Percentiles rank a stretch among this genome's conserved stretches.
Evolutionary conservation across 2,113 vertebrate species (phyloP).

Genomic region (Mus pahari): DNA sequence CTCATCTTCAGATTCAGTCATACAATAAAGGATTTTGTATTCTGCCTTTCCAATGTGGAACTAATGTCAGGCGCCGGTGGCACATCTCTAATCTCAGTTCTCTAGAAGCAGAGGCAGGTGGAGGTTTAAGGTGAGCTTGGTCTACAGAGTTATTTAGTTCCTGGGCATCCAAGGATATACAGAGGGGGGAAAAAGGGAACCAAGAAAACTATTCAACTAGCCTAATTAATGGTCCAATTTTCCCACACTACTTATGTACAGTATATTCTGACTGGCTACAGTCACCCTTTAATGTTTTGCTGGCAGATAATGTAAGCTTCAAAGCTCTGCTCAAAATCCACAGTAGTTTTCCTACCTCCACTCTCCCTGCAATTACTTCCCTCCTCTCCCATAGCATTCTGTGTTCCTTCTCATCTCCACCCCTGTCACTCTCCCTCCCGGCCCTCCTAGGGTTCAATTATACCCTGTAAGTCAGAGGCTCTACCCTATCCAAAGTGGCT

Average conservation of each 20-base stretch:
- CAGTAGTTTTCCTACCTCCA: neutral
- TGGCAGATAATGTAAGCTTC: neutral
- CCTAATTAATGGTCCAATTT: conserved; percentile 6
- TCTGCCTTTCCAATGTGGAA: conserved; percentile 49
- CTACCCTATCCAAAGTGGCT: conserved; percentile 17
- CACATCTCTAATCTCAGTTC: neutral
- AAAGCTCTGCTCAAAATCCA: conserved; percentile 36
- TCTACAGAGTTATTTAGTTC: neutral
- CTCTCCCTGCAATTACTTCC: neutral
- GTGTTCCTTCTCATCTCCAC: neutral
- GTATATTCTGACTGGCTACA: conserved; percentile 19
- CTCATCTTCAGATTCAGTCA: neutral
- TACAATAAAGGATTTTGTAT: conserved; percentile 9
- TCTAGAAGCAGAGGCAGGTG: neutral
- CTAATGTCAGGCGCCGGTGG: neutral
- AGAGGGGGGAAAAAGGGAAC: neutral
- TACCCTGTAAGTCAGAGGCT: neutral
- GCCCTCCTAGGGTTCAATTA: neutral
- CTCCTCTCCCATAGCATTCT: neutral
- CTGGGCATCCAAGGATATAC: neutral
- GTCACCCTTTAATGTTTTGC: conserved; percentile 22
- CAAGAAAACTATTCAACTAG: conserved; percentile 50
- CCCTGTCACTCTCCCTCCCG: neutral
- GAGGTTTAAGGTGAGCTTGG: neutral
- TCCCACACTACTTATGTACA: neutral